Evolutionary conservation across 2,888 invertebrate species (phyloP), one percentile per base, ranked within the genome.

Genomic region (Pilophorus perplexus): DNA sequence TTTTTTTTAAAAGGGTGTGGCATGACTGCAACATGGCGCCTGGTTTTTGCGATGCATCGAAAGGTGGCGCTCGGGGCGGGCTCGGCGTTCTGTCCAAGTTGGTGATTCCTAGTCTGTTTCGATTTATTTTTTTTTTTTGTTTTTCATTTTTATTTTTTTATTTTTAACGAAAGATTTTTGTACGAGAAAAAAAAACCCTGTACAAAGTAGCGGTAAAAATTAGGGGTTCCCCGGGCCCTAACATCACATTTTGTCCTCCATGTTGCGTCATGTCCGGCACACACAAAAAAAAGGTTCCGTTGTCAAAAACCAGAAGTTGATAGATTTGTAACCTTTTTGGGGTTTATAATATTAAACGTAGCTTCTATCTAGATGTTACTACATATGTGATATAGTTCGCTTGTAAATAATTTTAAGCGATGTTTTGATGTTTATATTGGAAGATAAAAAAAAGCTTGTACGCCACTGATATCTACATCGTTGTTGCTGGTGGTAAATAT

Each of bases 321-420:
- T 37, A 52, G 18, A 40, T n/a, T 22, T 22, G n/a, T 22, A 48
- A 20, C 23, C 23, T 25, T 12, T 42, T 57, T 59, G 40, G 40
- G 59, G 59, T 37, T 62, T 46, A 46, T 62, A 62, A 62, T 68
- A 68, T 66, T 66, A 62, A 52, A 62, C 48, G 62, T 62, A 62
- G 62, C 62, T 62, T 69, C 67, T 67, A 64, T 68, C 59, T 67
- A 67, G 69, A 57, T 67, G 67, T 69, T 67, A 68, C 67, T 68
- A 69, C 67, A 59, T 69, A 67, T 69, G 67, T 69, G 67, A 67
- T 67, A 67, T 69, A 67, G 67, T 69, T 67, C 69, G 67, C 62
- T 46, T 62, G 62, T 68, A 68, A 33, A 68, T 68, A 68, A 68
- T 66, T 68, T 68, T 66, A 66, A 68, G 68, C 68, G 68, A 68